Evolutionary conservation across 2,113 vertebrate species (phyloP).

Genomic region (Macrotis lagotis): DNA sequence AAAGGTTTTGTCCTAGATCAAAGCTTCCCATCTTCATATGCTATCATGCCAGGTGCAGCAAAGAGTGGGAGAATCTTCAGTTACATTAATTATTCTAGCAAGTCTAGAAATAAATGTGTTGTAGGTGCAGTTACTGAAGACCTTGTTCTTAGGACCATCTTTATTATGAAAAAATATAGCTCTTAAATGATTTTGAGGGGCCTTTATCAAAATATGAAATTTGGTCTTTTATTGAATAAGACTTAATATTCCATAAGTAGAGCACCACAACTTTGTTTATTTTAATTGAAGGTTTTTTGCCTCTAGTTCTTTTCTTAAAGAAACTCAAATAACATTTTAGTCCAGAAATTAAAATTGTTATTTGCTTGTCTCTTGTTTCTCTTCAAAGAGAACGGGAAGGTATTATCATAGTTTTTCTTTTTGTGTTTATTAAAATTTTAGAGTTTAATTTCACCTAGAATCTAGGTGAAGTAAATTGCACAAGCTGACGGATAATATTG

Average conservation of each 20-base stretch:
- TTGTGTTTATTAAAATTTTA: neutral
- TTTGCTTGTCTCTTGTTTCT: neutral
- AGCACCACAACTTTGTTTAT: neutral
- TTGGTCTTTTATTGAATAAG: neutral
- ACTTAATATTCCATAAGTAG: neutral
- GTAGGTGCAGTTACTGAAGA: neutral
- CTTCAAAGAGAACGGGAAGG: neutral
- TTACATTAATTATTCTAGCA: neutral
- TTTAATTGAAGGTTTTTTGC: neutral
- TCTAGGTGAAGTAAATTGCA: neutral
- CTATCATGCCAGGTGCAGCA: neutral
- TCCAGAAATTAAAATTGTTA: neutral
- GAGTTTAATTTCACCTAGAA: neutral
- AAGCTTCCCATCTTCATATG: neutral
- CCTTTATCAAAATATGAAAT: neutral
- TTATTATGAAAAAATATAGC: neutral
- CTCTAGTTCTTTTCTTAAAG: neutral
- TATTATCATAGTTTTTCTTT: neutral
- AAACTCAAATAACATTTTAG: neutral
- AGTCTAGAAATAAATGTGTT: neutral
- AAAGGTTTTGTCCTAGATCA: neutral
- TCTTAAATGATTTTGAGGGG: neutral
- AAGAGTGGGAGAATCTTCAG: neutral
- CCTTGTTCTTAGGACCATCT: neutral
- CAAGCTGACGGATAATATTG: neutral